Conservation (phyloP, 2,797 vertebrate species). For the Channa striata region DNA sequence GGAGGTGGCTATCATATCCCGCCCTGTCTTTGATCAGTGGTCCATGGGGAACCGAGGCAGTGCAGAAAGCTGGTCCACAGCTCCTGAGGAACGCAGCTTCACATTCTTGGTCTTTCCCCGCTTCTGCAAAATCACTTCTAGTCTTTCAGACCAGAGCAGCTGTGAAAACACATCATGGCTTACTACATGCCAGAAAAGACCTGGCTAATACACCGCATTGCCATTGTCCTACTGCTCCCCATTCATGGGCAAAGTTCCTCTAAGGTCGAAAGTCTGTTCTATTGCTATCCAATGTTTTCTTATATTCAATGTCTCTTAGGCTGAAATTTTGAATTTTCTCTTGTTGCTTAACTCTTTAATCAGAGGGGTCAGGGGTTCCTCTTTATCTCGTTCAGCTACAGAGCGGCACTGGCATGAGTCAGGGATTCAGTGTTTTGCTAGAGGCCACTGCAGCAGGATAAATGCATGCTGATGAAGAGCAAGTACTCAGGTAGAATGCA, state of each 20-base stretch:
- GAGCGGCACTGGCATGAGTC: neutral
- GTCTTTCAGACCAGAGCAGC: slow-evolving; percentile 70
- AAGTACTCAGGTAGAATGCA: neutral
- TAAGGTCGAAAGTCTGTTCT: slow-evolving; percentile 5
- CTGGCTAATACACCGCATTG: slow-evolving; percentile 44
- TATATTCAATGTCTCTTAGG: neutral
- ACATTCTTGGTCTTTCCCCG: slow-evolving; percentile 68
- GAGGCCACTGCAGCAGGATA: slow-evolving; percentile 10
- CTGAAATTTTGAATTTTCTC: slow-evolving; percentile 7
- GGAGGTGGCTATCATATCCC: slow-evolving; percentile 60
- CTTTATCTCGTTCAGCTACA: neutral
- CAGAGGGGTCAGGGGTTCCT: slow-evolving; percentile 2
- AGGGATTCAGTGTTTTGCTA: neutral
- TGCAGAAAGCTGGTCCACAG: slow-evolving; percentile 68
- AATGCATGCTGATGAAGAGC: slow-evolving; percentile 2
- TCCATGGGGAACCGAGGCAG: slow-evolving; percentile 67
- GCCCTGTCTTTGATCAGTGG: slow-evolving; percentile 79
- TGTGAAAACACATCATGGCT: slow-evolving; percentile 74
- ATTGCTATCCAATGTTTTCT: slow-evolving; percentile 1
- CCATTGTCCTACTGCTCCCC: slow-evolving; percentile 44
- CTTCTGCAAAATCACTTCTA: slow-evolving; percentile 70
- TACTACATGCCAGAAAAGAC: slow-evolving; percentile 55
- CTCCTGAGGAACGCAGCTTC: slow-evolving; percentile 73
- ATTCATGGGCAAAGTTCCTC: slow-evolving; percentile 13
- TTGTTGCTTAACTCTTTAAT: neutral